Evolutionary conservation across 2,888 invertebrate genomes (phyloP).

Genomic region (Frankliniella fusca): DNA sequence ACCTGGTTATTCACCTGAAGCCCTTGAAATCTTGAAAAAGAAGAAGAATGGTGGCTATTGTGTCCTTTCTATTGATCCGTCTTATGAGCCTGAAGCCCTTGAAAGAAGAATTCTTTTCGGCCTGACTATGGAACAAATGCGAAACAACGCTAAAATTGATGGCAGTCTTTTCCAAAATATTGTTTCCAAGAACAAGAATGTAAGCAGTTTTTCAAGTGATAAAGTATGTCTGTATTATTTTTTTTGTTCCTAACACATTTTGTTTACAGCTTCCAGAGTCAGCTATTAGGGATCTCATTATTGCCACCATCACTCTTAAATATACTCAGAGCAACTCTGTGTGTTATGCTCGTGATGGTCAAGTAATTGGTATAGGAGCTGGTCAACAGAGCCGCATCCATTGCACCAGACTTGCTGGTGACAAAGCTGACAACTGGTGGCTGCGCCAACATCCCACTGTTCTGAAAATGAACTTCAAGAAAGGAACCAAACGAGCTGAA

Average conservation of each 20-base stretch:
- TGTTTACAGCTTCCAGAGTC: constrained; percentile 59
- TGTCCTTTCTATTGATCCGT: constrained; percentile 83
- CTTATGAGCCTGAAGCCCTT: constrained; percentile 71
- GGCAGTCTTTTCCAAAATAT: constrained; percentile 72
- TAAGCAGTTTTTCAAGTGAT: constrained; percentile 34
- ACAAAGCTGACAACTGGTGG: constrained; percentile 99
- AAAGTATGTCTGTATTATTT: background rate
- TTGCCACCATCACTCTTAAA: constrained; percentile 93
- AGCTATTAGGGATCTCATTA: constrained; percentile 84
- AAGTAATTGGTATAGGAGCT: constrained; percentile 95
- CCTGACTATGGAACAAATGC: constrained; percentile 75
- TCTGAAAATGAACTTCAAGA: constrained; percentile 74
- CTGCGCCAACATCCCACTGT: constrained; percentile 87
- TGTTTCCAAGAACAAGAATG: constrained; percentile 63
- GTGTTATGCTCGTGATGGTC: constrained; percentile 89
- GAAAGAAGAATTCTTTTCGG: constrained; percentile 85
- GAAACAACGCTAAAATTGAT: constrained; percentile 84
- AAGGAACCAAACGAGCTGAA: constrained; percentile 82
- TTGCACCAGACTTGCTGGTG: constrained; percentile 94
- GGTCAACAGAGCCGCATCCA: constrained; percentile 98
- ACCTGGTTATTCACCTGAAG: constrained; percentile 80
- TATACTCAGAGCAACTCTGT: constrained; percentile 99
- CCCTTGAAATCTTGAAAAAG: constrained; percentile 79
- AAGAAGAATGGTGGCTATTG: constrained; percentile 94
- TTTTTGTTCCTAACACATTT: background rate